Evolutionary conservation across 2,797 vertebrate species (phyloP).

Genomic region (Taeniopygia guttata): DNA sequence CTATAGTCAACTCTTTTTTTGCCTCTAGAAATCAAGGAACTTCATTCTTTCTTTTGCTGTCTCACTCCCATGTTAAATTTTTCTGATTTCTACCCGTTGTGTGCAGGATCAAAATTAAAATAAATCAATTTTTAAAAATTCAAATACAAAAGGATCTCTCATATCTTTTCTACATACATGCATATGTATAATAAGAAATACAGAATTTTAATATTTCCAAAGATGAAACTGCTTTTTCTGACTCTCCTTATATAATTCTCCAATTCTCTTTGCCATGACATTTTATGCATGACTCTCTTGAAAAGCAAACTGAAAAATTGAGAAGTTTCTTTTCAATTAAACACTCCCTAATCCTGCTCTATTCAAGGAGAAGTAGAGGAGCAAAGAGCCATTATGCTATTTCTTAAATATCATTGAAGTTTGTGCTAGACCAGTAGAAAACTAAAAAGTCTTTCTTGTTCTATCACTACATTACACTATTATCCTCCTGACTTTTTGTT

Average conservation of each 20-base stretch:
- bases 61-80: background rate
- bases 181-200: background rate
- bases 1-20: background rate
- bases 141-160: background rate
- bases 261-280: background rate
- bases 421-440: background rate
- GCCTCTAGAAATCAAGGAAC: background rate
- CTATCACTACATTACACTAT: background rate
- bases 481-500: background rate
- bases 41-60: background rate
- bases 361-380: background rate
- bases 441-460: background rate
- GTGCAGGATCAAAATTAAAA: background rate
- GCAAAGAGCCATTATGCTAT: background rate
- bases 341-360: background rate
- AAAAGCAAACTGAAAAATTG: background rate
- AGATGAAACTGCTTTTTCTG: background rate
- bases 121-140: background rate
- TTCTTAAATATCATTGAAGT: background rate
- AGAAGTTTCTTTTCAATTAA: background rate
- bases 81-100: background rate
- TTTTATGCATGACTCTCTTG: background rate
- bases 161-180: background rate
- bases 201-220: background rate
- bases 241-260: background rate